These are phyloP conservation scores for Saguinus oedipus DNA, from an alignment of 2,797 vertebrate species.

Conservation along the genomic window DNA sequence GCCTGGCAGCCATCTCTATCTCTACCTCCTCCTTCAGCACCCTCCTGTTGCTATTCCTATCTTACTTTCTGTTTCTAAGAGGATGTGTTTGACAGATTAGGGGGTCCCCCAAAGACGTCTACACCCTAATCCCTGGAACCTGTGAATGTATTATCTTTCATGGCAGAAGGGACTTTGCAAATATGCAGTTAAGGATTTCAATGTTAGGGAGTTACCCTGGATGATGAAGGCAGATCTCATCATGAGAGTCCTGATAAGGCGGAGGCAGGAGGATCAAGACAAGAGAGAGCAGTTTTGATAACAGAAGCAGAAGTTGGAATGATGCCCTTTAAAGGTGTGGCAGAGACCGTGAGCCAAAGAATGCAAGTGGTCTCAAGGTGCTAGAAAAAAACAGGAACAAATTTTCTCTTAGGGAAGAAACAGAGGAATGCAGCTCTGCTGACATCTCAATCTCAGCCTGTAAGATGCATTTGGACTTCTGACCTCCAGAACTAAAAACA, in stretches of 20 bases:
- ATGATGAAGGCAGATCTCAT: fast-evolving
- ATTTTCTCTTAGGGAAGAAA: not conserved
- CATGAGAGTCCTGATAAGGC: not conserved
- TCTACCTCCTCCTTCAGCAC: not conserved
- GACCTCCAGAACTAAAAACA: not conserved
- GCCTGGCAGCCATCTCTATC: not conserved
- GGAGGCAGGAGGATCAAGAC: too few species aligned
- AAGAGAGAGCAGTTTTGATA: not conserved
- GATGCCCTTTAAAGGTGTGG: not conserved
- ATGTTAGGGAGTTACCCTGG: not conserved
- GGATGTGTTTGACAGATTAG: not conserved
- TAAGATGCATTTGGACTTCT: not conserved
- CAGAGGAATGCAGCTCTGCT: not conserved
- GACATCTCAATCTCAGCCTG: not conserved
- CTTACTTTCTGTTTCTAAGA: not conserved
- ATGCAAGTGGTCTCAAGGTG: too few species aligned
- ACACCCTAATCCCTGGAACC: not conserved
- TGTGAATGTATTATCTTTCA: not conserved
- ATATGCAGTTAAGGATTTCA: not conserved
- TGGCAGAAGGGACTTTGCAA: not conserved
- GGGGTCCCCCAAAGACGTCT: too few species aligned
- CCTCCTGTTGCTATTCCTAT: too few species aligned
- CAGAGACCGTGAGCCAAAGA: too few species aligned
- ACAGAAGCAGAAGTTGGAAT: not conserved
- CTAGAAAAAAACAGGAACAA: not conserved